Base-by-base conservation (phyloP, 2,797 vertebrate species). In the Helarctos malayanus region DNA sequence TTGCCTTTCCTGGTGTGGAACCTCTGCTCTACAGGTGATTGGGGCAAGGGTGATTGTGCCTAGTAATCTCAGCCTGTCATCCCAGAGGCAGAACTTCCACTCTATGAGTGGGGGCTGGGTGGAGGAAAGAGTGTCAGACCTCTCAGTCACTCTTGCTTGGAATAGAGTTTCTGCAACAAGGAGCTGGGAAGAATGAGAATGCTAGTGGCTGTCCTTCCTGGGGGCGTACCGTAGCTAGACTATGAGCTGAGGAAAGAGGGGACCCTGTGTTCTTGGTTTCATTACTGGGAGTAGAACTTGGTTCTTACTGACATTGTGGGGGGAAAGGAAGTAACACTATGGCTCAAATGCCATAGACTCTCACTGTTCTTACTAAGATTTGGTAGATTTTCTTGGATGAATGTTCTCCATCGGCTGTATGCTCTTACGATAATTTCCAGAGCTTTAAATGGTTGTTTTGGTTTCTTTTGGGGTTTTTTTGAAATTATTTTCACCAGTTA, bases 371-470 rank as follows among this genome's bases (percentile, higher is more conserved):
- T 41, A 16, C 13, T 45, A 23, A 85, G 65, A 27, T 35, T 45
- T 27, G 41, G 21, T 54, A 75, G 57, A 80, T 94, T 89, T 82
- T 93, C 14, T 84, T 73, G 47, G 54, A 27, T 59, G 63, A 65
- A 73, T 91, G 18, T 69, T 85, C 57, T 89, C 14, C 41, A 7
- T 81, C 45, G 88, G 41, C 38, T 78, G 3, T 79, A 15, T 89
- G 61, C 41, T 32, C 7, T 90, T 69, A 79, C 41, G 15, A 80
- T 79, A 83, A 78, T 80, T 96, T 69, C 49, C 27, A 89, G 57
- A 73, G 75, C 9, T 80, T 92, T 49, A 21, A 41, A 18, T 79
- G 19, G 13, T 79, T 79, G 11, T 32, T 75, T 87, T 56, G 5
- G 15, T 59, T 63, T 89, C 13, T 65, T n/a, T 27, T 27, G 41